Conservation (phyloP, 1,140 invertebrate genomes). For the Drosophila kepulauana region DNA sequence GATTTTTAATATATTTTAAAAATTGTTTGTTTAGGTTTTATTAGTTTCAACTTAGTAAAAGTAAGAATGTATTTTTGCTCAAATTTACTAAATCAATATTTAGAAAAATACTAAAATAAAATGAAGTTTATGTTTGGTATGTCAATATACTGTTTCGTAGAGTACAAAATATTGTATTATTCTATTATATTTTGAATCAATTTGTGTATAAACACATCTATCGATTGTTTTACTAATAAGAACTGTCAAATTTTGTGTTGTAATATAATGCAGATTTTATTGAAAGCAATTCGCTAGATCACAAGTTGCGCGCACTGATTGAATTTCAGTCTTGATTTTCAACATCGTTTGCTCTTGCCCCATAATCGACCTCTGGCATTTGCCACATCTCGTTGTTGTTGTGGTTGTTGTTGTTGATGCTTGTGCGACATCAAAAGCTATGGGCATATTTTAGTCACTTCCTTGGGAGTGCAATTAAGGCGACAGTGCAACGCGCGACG, state of each 20-base stretch:
- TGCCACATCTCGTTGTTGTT: constrained; percentile 27
- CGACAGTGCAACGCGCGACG: constrained; percentile 15
- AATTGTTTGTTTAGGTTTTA: too few relatives aligned
- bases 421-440: constrained; percentile 11
- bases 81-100: too few relatives aligned
- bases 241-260: neutral
- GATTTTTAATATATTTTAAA: too few relatives aligned
- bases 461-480: constrained; percentile 63
- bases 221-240: neutral
- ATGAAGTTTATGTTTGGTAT: too few relatives aligned
- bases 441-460: constrained; percentile 39
- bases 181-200: neutral
- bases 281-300: constrained; percentile 5
- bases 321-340: neutral
- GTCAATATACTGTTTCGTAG: too few relatives aligned
- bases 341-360: constrained; percentile 12
- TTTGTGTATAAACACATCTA: neutral
- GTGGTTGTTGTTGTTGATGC: neutral
- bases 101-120: too few relatives aligned
- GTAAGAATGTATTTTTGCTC: too few relatives aligned
- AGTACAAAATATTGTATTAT: too few relatives aligned
- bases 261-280: neutral
- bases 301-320: constrained; percentile 2
- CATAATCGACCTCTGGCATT: constrained; percentile 37
- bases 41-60: too few relatives aligned